phyloP scores from a whole-genome alignment of 2,797 vertebrate species.

The Acomys russatus region DNA sequence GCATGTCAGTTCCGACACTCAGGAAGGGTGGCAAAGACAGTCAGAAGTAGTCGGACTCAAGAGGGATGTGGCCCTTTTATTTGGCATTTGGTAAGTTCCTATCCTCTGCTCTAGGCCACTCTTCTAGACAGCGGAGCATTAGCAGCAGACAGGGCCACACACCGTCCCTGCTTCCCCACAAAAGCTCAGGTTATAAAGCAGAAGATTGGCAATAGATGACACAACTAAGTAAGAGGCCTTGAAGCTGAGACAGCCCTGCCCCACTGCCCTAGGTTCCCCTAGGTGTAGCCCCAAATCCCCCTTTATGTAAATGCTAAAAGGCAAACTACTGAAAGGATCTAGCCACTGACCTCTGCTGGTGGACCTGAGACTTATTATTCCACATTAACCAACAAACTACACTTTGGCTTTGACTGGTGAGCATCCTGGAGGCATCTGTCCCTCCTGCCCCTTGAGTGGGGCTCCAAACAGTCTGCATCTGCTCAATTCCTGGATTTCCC shows the following conservation, averaged over 20 bases:
- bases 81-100: conserved; percentile 5
- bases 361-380: background rate
- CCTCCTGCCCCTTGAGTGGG: too few species aligned
- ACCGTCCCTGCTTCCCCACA: background rate
- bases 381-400: background rate
- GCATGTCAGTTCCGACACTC: background rate
- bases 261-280: background rate
- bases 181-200: background rate
- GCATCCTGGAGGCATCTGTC: background rate
- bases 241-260: background rate
- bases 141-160: background rate
- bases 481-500: background rate
- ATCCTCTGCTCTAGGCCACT: background rate
- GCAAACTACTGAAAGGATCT: background rate
- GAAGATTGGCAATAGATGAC: background rate
- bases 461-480: background rate
- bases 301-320: background rate
- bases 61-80: background rate
- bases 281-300: background rate
- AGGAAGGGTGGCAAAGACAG: background rate
- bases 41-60: accelerated
- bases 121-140: background rate
- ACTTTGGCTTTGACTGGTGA: background rate
- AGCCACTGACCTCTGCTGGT: background rate
- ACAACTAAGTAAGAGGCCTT: background rate